Evolutionary conservation across 2,888 invertebrate genomes (phyloP).

Genomic region (Mesochorus sp.): DNA sequence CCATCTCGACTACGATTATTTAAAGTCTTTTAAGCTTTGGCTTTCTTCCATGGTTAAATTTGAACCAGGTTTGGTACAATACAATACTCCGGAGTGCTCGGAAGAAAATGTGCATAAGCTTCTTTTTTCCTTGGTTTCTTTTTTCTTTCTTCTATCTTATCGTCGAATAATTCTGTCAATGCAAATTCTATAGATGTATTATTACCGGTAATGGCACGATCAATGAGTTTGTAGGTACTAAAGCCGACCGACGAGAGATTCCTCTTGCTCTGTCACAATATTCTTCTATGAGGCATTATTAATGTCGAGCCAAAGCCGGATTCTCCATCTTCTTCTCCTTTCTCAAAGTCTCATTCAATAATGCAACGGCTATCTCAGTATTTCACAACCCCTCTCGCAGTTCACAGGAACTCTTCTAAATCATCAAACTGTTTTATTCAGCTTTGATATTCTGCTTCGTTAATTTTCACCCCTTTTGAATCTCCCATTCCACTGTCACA

Average conservation of each 20-base stretch:
- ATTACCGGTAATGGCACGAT: conserved; percentile 27
- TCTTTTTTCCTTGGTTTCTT: background rate
- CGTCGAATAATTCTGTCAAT: conserved; percentile 35
- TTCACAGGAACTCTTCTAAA: background rate
- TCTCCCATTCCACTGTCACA: background rate
- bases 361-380: conserved; percentile 4
- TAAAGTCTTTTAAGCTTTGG: background rate
- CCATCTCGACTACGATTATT: background rate
- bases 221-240: conserved; percentile 8
- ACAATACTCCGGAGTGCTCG: too few relatives aligned
- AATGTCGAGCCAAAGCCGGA: conserved; percentile 29
- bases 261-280: conserved; percentile 10
- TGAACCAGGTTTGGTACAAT: background rate
- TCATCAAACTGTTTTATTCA: background rate
- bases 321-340: conserved; percentile 20
- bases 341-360: conserved; percentile 34
- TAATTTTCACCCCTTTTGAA: background rate
- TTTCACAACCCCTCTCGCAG: background rate
- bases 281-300: conserved; percentile 19
- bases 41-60: background rate
- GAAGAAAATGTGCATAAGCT: background rate
- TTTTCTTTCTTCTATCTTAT: background rate
- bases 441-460: background rate
- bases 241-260: background rate
- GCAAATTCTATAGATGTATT: conserved; percentile 28